These are phyloP conservation scores for Orycteropus afer DNA, from an alignment of 2,113 vertebrate species.

Conservation along the genomic window DNA sequence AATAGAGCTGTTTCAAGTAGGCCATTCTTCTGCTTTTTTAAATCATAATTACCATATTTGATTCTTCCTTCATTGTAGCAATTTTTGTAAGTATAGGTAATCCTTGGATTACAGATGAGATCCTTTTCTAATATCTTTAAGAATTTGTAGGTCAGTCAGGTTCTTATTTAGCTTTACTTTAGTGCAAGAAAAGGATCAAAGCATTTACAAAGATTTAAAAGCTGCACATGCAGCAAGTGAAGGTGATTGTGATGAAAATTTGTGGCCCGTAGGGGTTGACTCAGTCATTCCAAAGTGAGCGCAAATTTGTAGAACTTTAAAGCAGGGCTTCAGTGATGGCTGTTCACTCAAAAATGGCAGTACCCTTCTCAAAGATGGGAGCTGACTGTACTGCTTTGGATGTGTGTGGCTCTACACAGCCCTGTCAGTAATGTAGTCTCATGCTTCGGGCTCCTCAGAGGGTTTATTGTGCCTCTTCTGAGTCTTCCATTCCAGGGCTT, in stretches of 20 bases:
- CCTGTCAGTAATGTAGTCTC: not conserved
- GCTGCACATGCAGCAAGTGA: not conserved
- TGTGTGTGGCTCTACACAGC: not conserved
- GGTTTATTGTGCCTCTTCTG: too few species aligned
- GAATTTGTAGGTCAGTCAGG: too few species aligned
- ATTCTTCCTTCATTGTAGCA: not conserved
- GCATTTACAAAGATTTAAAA: too few species aligned
- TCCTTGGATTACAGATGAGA: not conserved
- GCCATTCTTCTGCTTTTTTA: not conserved
- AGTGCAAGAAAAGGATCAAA: too few species aligned
- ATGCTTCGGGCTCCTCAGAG: too few species aligned
- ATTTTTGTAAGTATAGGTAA: not conserved
- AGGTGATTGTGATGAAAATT: not conserved
- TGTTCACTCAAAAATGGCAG: too few species aligned
- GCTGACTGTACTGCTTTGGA: not conserved
- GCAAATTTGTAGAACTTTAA: too few species aligned
- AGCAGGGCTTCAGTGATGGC: too few species aligned
- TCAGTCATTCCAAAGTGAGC: not conserved
- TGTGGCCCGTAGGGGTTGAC: not conserved
- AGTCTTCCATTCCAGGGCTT: too few species aligned
- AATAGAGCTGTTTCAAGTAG: conserved; percentile 2
- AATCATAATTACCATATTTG: not conserved
- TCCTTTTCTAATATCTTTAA: not conserved
- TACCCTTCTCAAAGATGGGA: not conserved
- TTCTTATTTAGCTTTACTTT: not conserved